A percentile compares a stretch with the other conserved stretches of the same genome.
phyloP scores from a whole-genome alignment of 2,888 invertebrate species.

The Megastigmus dorsalis region DNA sequence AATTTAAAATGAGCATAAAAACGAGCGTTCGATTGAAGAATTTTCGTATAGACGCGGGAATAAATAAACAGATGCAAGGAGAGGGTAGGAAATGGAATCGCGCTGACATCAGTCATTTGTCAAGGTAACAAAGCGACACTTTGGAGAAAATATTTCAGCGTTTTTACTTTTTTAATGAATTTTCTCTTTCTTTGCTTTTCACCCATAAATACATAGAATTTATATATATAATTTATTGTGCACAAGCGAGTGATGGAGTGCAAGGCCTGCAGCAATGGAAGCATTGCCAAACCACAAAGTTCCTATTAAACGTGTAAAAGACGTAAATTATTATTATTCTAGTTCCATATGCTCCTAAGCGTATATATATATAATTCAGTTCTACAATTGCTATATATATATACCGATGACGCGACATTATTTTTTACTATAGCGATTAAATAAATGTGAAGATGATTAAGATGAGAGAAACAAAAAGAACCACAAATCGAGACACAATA shows the following conservation, averaged over 20 bases:
- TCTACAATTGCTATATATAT: too few species aligned
- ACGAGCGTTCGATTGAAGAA: not conserved
- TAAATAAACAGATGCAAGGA: conserved; percentile 41
- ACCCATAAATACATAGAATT: not conserved
- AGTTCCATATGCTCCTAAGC: conserved; percentile 15
- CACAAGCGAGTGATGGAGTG: not conserved
- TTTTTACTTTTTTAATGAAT: not conserved
- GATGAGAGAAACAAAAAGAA: too few species aligned
- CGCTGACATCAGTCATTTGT: conserved; percentile 14
- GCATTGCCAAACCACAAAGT: conserved; percentile 53
- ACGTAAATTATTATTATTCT: conserved; percentile 5
- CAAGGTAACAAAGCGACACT: conserved; percentile 13
- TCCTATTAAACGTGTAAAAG: conserved; percentile 42
- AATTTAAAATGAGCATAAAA: conserved; percentile 28
- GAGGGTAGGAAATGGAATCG: conserved; percentile 25
- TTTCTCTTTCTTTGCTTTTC: not conserved
- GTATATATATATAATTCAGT: too few species aligned
- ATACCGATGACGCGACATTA: too few species aligned
- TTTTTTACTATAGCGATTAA: too few species aligned
- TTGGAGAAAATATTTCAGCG: not conserved
- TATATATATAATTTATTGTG: not conserved
- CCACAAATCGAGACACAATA: conserved; percentile 8
- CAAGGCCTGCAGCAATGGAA: conserved; percentile 36
- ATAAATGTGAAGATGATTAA: too few species aligned
- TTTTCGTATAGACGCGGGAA: not conserved